Evolutionary conservation across 2,888 invertebrate genomes (phyloP), one percentile per base, ranked within the genome.

Genomic region (Parascotia fuliginaria): DNA sequence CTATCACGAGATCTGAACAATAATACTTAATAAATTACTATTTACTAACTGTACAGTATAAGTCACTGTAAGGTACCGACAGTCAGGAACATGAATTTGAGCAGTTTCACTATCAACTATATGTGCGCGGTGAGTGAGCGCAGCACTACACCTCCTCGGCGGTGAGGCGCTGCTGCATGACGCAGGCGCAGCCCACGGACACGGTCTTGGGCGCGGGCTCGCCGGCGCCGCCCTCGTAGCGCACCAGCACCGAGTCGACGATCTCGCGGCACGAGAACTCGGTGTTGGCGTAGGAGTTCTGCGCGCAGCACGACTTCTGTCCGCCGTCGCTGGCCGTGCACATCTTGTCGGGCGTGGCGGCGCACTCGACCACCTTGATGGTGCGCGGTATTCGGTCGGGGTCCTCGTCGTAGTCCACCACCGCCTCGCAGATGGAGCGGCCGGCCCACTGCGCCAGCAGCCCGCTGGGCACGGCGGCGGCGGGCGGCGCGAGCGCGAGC

Each of bases 301-400:
- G 52, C 5, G 48, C 47, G 28, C 62, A 59, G 47, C 67, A 69
- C 1, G 48, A 51, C 14, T 11, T 28, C 28, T 36, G 9, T 27
- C 34, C 48, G 9, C 24, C 11, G 41, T 13, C 19, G 2, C 16
- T 13, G 9, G 37, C 37, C 11, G 59, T 55, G 19, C 73, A 72
- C 41, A 44, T 46, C 31, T 22, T 42, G 48, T 62, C 43, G 1
- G 77, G 74, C 9, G 65, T 61, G 11, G 58, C 55, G 15, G 64
- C 75, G 59, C 85, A 86, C 56, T 58, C 62, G 39, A 85, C 60
- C 63, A 73, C 65, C 62, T 84, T 85, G 60, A 86, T 85, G 40
- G 65, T 57, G 14, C 70, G 72, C 49, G 85, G 86, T 44, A 81
- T 66, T 9, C 85, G 72, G 16, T 63, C 52, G 6, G 56, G 48